Evolutionary conservation across 2,113 vertebrate species (phyloP), one percentile per base, ranked within the genome.

Genomic region (Acanthisitta chloris): DNA sequence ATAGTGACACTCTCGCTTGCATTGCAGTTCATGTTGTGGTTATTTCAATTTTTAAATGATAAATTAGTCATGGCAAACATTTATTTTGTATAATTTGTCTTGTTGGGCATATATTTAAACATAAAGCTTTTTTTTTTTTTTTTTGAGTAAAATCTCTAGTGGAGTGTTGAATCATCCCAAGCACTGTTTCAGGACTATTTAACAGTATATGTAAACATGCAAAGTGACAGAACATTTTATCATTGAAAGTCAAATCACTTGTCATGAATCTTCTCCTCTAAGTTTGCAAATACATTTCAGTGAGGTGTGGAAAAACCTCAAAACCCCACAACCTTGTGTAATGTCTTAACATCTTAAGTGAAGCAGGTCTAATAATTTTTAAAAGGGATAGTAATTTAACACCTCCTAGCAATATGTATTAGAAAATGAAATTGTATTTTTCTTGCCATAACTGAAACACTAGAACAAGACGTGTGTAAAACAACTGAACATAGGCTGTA

Each of bases 371-470:
- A 7, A 34, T 77, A 52, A 45, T 55, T 36, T 77, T 25, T 81
- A 77, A 69, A 73, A 91, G 38, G 8, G 6, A 5, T 48, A 36
- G 40, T 52, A 70, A 42, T 66, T 65, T 61, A 62, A 21, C 12
- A 40, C 45, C 9, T 70, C 12, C 14, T 58, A 61, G 36, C 48
- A 81, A 2, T 52, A 8, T 7, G 1, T 51, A 14, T 74, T 76
- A 61, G 48, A 82, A 94, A 85, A 25, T 61, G 4, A 78, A 74
- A 64, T 59, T 23, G 11, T 61, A 81, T 89, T 90, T 90, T 77
- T 17, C 17, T 79, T 83, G 20, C 43, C 9, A 0, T 74, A 81
- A 81, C 7, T 64, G 73, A 85, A 94, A 65, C 9, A 36, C 24
- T 66, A 25, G 52, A 78, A 48, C 8, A 78, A 85, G 34, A 45